A percentile compares a stretch with the other conserved stretches of the same genome.
These are phyloP conservation scores for Tipula lateralis DNA, from an alignment of 2,888 invertebrate species.

Conservation along the genomic window DNA sequence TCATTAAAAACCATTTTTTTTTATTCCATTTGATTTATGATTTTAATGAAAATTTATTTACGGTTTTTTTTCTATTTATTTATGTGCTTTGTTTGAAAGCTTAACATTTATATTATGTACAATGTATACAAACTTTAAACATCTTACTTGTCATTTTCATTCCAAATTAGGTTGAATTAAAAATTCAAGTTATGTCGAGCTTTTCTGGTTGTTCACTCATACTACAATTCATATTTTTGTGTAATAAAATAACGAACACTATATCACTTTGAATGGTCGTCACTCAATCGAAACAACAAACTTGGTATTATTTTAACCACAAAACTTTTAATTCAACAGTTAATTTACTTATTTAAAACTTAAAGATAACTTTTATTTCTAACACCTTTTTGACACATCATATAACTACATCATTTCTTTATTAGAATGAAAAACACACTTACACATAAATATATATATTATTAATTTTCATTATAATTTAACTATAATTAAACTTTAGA, in stretches of 20 bases:
- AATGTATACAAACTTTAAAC: not conserved
- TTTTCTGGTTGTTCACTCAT: not conserved
- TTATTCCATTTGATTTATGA: not conserved
- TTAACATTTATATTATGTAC: not conserved
- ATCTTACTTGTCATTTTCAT: not conserved
- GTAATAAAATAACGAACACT: not conserved
- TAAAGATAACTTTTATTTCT: not conserved
- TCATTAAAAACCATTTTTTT: not conserved
- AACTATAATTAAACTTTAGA: not conserved
- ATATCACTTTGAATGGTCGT: not conserved
- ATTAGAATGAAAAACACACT: not conserved
- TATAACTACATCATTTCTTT: not conserved
- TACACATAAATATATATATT: not conserved
- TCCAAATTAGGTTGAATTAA: not conserved
- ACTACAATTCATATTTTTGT: not conserved
- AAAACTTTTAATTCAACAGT: not conserved
- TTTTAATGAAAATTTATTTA: slow-evolving; percentile 1
- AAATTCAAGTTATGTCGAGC: not conserved
- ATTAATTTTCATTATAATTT: not conserved
- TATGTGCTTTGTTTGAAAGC: not conserved
- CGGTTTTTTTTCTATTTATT: not conserved
- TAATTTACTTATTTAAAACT: not conserved
- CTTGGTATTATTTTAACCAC: not conserved
- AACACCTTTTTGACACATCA: not conserved
- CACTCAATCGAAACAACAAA: not conserved